These are phyloP conservation scores for Lepidurus couesii DNA, from an alignment of 1,140 invertebrate species.

Conservation along the genomic window DNA sequence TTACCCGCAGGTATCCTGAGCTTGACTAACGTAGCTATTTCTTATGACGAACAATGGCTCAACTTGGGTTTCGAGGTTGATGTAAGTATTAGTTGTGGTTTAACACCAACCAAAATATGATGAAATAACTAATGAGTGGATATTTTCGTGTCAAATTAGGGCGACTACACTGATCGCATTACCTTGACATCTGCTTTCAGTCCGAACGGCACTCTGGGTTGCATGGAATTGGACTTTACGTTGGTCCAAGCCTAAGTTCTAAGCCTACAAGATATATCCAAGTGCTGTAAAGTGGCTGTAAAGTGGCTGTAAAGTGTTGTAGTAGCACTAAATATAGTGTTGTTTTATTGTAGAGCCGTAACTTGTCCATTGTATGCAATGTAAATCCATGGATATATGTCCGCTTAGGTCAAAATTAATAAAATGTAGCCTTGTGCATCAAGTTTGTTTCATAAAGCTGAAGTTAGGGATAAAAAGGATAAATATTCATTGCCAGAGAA, in stretches of 20 bases:
- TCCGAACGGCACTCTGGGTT: background rate
- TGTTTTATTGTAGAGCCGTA: too few species aligned
- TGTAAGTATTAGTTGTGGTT: background rate
- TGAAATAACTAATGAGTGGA: background rate
- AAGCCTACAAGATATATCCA: too few species aligned
- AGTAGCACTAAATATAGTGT: too few species aligned
- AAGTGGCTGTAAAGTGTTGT: too few species aligned
- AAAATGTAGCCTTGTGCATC: too few species aligned
- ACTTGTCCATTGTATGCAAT: too few species aligned
- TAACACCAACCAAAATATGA: background rate
- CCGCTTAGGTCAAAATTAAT: too few species aligned
- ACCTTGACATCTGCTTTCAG: background rate
- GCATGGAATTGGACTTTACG: conserved; percentile 22
- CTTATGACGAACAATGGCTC: conserved; percentile 16
- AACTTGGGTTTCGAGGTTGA: background rate
- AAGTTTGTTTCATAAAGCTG: too few species aligned
- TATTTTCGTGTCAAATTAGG: background rate
- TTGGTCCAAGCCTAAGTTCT: conserved; percentile 1
- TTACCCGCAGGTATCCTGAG: conserved; percentile 13
- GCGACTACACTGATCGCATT: conserved; percentile 23
- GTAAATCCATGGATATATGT: too few species aligned
- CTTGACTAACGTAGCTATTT: background rate
- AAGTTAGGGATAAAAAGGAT: too few species aligned
- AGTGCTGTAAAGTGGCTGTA: too few species aligned
- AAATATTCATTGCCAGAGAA: too few species aligned